Evolutionary conservation across 2,888 invertebrate species (phyloP), one percentile per base, ranked within the genome.

Genomic region (Pachliopta kotzebuea): DNA sequence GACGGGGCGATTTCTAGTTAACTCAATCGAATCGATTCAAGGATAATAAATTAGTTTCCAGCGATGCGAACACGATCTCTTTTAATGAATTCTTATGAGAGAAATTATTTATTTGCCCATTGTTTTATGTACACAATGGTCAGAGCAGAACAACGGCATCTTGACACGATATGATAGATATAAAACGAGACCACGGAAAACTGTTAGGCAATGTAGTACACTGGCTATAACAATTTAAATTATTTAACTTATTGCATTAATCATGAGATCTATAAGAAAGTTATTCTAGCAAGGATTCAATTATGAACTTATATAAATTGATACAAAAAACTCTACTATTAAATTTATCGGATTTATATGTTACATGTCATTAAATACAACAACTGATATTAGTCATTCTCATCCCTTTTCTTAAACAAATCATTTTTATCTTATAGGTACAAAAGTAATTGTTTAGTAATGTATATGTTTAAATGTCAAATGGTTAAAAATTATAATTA

Each of bases 1-100:
- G 55, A 54, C 63, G 65, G 69, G 70, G 72, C 76, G 78, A 78
- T 76, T 82, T 77, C 76, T 76, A 71, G 72, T 72, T 72, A 75
- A 79, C 81, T 82, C 83, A 80, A 72, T 64, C 71, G 65, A 67
- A 72, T 66, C 70, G 63, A 78, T 78, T 78, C 83, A 84, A 83
- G 84, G 81, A 49, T 63, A 56, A 31, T 56, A 72, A 76, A 78
- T 72, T 70, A 73, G 70, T 71, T 76, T 76, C 73, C 75, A 72
- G 75, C 75, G 64, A 69, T 60, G 68, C 66, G 63, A 62, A 60
- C 69, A 68, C 66, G 45, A 50, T 50, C 50, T 62, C 56, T 54
- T 58, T 42, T 63, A 57, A 53, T 45, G 11, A 57, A 53, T 42
- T 57, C 59, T 63, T 64, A 61, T 20, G 49, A 55, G n/a, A 23